These are phyloP conservation scores for Drosophila infuscata DNA, from an alignment of 2,888 invertebrate genomes.

Conservation along the genomic window DNA sequence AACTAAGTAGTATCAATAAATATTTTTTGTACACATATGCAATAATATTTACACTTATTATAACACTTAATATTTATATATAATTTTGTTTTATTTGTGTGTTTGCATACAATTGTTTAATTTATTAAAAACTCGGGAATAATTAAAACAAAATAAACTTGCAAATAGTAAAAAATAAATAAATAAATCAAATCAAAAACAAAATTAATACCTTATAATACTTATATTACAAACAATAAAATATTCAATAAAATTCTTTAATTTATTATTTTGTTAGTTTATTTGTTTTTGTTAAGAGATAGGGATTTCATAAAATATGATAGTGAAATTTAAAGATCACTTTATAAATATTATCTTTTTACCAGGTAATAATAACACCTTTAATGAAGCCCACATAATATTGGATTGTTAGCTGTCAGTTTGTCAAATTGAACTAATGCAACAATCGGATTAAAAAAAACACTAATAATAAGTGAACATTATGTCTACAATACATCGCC, in stretches of 20 bases:
- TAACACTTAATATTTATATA: neutral
- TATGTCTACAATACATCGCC: conserved; percentile 18
- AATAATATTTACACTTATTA: neutral
- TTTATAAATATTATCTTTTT: neutral
- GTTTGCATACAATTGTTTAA: no score
- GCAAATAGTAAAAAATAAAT: no score
- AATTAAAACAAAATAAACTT: no score
- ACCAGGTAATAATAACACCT: neutral
- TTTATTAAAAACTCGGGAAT: no score
- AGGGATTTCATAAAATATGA: neutral
- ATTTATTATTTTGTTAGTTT: neutral
- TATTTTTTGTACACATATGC: neutral
- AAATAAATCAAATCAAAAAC: no score
- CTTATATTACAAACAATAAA: no score
- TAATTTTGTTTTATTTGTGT: no score
- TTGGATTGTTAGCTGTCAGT: neutral
- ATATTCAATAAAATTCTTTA: neutral
- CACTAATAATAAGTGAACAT: conserved; percentile 2
- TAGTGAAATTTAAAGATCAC: neutral
- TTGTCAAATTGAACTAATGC: neutral
- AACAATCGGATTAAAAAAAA: no score
- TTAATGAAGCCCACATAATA: neutral
- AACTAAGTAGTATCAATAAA: neutral
- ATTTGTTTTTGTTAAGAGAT: neutral
- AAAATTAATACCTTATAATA: no score